A percentile compares a stretch with the other conserved stretches of the same genome.
Evolutionary conservation across 2,888 invertebrate genomes (phyloP).

Genomic region (Chrysomela aeneicollis): DNA sequence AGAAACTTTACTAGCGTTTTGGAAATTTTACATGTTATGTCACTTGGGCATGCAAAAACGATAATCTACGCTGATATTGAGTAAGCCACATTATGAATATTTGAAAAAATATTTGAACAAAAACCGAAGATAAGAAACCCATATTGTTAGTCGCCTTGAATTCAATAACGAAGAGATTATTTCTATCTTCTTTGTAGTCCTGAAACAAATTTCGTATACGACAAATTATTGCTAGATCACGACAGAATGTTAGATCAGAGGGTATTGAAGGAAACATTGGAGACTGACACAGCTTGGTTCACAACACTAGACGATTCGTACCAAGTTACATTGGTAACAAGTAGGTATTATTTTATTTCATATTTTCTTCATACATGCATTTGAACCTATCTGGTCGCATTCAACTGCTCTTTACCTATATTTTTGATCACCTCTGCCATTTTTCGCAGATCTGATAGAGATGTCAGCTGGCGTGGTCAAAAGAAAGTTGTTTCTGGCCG

Average conservation of each 20-base stretch:
- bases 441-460: conserved; percentile 26
- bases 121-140: too few relatives aligned
- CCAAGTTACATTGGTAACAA: conserved; percentile 39
- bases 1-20: conserved; percentile 11
- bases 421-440: too few relatives aligned
- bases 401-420: too few relatives aligned
- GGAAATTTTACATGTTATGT: conserved; percentile 31
- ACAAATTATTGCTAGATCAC: conserved; percentile 45
- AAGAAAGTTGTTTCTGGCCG: conserved; percentile 39
- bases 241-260: conserved; percentile 43
- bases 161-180: too few relatives aligned
- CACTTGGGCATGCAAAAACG: conserved; percentile 26
- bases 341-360: conserved; percentile 23
- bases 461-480: conserved; percentile 37
- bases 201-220: conserved; percentile 32
- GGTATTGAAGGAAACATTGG: conserved; percentile 36
- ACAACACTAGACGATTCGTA: conserved; percentile 31
- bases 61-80: conserved; percentile 17
- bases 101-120: too few relatives aligned
- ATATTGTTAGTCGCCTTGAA: too few relatives aligned
- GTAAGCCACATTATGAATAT: conserved; percentile 1
- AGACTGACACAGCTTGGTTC: conserved; percentile 44
- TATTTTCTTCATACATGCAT: too few relatives aligned
- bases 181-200: conserved; percentile 21
- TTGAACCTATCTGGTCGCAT: too few relatives aligned